These are phyloP conservation scores for Aphyosemion australe DNA, from an alignment of 2,113 vertebrate genomes.

Conservation along the genomic window DNA sequence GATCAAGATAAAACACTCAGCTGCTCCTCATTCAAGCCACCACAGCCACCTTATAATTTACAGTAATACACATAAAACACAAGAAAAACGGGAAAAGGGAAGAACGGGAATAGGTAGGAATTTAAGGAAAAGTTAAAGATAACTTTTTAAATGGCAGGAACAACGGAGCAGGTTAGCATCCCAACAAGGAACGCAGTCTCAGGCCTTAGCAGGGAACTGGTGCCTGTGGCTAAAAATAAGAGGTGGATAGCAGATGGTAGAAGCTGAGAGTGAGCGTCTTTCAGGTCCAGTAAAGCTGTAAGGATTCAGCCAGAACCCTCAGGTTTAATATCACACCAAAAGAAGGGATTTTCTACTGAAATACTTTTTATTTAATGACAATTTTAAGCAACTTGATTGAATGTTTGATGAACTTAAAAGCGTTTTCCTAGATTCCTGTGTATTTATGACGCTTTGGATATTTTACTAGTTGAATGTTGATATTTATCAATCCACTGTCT, in stretches of 20 bases:
- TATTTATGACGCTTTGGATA: too few relatives aligned
- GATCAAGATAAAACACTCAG: slow-evolving; percentile 17
- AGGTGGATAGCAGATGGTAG: background rate
- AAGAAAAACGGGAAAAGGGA: background rate
- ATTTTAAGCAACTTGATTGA: too few relatives aligned
- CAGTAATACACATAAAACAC: background rate
- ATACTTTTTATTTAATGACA: too few relatives aligned
- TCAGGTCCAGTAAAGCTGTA: too few relatives aligned
- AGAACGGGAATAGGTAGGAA: background rate
- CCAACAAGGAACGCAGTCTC: background rate
- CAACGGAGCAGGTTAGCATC: background rate
- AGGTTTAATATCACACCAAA: too few relatives aligned
- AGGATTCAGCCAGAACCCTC: too few relatives aligned
- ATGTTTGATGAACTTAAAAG: too few relatives aligned
- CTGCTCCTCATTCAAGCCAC: slow-evolving; percentile 4
- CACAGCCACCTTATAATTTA: slow-evolving; percentile 8
- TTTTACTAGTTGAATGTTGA: too few relatives aligned
- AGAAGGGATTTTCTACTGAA: too few relatives aligned
- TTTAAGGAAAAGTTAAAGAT: background rate
- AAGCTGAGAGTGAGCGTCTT: background rate
- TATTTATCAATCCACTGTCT: too few relatives aligned
- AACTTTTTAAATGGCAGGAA: background rate
- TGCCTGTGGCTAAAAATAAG: background rate
- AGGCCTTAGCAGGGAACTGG: background rate
- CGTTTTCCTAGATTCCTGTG: too few relatives aligned